Evolutionary conservation across 2,888 invertebrate species (phyloP).

Genomic region (Pyrgus malvae): DNA sequence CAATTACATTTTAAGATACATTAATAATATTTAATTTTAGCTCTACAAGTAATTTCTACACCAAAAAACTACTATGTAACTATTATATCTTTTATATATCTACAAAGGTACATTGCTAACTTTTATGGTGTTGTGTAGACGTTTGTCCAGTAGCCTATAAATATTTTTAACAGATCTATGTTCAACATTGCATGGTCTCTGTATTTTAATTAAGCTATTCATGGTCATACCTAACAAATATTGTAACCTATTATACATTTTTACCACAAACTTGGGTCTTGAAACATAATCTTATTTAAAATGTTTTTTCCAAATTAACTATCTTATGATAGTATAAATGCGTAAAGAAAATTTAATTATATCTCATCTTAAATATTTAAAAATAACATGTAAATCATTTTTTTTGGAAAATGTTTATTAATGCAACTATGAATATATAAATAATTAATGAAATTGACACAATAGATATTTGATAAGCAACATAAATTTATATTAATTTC

Average conservation of each 20-base stretch:
- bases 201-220: conserved; percentile 1
- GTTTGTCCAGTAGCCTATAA: conserved; percentile 22
- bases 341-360: conserved; percentile 13
- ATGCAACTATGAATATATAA: too few relatives aligned
- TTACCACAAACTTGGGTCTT: conserved; percentile 26
- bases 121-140: conserved; percentile 19
- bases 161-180: conserved; percentile 18
- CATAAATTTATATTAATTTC: not conserved
- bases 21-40: conserved; percentile 55
- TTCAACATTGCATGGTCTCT: too few relatives aligned
- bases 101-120: conserved; percentile 33
- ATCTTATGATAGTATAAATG: conserved; percentile 28
- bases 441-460: too few relatives aligned
- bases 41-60: conserved; percentile 68
- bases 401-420: not conserved
- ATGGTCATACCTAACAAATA: conserved; percentile 5
- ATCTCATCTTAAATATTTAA: not conserved
- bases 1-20: conserved; percentile 71
- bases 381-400: not conserved
- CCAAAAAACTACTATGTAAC: conserved; percentile 49
- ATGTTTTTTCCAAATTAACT: conserved; percentile 11
- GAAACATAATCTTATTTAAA: conserved; percentile 22
- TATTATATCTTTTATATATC: conserved; percentile 48
- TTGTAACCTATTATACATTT: too few relatives aligned
- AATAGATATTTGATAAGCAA: not conserved